Evolutionary conservation across 2,888 invertebrate genomes (phyloP).

Genomic region (Zele albiditarsus): DNA sequence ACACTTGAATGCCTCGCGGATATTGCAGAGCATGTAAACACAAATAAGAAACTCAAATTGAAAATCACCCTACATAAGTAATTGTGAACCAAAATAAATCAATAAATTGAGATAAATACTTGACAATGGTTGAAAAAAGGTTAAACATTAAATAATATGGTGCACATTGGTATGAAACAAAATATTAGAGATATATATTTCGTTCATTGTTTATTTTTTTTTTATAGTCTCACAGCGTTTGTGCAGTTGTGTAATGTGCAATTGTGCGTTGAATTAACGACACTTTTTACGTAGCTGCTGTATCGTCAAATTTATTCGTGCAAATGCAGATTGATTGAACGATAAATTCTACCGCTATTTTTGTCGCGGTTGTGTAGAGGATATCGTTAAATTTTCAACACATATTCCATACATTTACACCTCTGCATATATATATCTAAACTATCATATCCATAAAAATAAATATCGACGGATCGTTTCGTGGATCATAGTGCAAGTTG

Average conservation of each 20-base stretch:
- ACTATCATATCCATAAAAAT: background rate
- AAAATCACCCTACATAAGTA: too few species aligned
- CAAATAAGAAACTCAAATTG: background rate
- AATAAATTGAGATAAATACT: too few species aligned
- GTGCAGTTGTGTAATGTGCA: background rate
- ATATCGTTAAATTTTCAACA: slow-evolving; percentile 3
- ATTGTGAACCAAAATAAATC: too few species aligned
- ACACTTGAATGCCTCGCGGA: background rate
- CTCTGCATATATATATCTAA: background rate
- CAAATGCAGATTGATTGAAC: background rate
- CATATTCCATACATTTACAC: background rate
- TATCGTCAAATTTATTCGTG: background rate
- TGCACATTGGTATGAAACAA: too few species aligned
- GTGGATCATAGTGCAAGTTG: background rate
- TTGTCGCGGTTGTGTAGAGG: background rate
- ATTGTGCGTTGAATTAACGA: background rate
- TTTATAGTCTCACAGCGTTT: background rate
- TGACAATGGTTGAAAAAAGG: too few species aligned
- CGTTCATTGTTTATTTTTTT: background rate
- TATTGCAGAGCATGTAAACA: background rate
- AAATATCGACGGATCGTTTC: background rate
- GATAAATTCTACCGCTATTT: background rate
- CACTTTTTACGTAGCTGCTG: background rate
- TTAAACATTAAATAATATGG: too few species aligned
- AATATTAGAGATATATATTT: too few species aligned